Base-by-base conservation (phyloP, 2,113 vertebrate genomes). In the Lipotes vexillifer region DNA sequence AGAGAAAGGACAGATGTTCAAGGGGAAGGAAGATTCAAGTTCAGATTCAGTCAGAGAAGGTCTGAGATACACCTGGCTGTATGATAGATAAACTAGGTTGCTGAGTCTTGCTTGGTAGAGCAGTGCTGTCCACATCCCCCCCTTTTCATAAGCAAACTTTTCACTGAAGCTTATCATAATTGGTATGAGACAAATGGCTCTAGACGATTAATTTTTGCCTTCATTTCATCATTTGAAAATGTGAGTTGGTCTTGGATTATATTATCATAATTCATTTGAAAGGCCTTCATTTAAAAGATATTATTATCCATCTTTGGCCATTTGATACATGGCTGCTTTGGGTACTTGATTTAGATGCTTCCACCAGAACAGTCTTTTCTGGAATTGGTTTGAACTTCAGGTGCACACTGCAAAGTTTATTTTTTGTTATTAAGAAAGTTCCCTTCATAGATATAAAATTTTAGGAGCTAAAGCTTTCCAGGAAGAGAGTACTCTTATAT, bases 201-300 rank as follows among this genome's bases (percentile, higher is more conserved):
- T 33, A 93, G 57, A 38, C 77, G 36, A 69, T 86, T 38, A 69
- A 65, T 46, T 94, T 84, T 92, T 87, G 68, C 59, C 77, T 97
- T 18, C 15, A 17, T 85, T 93, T 93, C 59, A 61, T 65, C 65
- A 52, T 72, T 92, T 95, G 65, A 90, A 93, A 75, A 77, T 84
- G 15, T 86, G 41, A 84, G 8, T 44, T 87, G 65, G 4, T 63
- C 68, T 82, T 87, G 12, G 27, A 46, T 80, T 86, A 11, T 31
- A 41, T 75, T 88, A 46, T 31, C 55, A 7, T 90, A 74, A 75
- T 92, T 94, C 29, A 61, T 38, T 87, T 63, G n/a, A 87, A 88
- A 87, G 9, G 36, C 33, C 44, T 75, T 88, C 23, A 8, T 80
- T 52, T 44, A 69, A 63, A 75, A 44, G 78, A 21, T 80, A 59